Percentiles rank a stretch among this genome's conserved stretches.
These are phyloP conservation scores for Rhabdomys pumilio DNA, from an alignment of 2,797 vertebrate species.

Conservation along the genomic window DNA sequence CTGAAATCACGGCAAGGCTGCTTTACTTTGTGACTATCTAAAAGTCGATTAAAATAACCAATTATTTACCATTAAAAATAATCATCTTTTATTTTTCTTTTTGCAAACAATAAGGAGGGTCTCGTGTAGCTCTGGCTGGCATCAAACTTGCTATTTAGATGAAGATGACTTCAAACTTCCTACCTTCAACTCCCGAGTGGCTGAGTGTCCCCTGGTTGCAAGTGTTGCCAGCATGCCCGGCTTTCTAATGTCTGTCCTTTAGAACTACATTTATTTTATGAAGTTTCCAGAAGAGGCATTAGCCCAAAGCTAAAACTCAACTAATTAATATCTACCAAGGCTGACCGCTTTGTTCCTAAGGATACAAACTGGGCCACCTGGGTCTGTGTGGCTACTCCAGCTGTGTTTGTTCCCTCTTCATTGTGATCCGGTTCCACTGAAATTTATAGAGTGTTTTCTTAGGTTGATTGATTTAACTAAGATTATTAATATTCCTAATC, in stretches of 20 bases:
- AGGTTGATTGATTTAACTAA: slow-evolving; percentile 44
- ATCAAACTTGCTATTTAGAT: neutral
- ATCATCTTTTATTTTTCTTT: neutral
- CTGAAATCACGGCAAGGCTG: slow-evolving; percentile 11
- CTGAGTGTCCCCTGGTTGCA: neutral
- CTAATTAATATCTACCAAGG: neutral
- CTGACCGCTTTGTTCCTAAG: neutral
- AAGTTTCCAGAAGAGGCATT: neutral
- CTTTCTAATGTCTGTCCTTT: neutral
- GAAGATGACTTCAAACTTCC: neutral
- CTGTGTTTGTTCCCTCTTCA: neutral
- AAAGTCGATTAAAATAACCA: neutral
- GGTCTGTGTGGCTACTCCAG: neutral
- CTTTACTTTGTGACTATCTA: neutral
- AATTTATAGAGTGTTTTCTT: slow-evolving; percentile 57
- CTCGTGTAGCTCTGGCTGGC: neutral
- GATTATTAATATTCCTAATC: slow-evolving; percentile 72
- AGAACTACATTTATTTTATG: neutral
- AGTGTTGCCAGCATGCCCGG: neutral
- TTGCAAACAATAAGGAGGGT: neutral
- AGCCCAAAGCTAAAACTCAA: neutral
- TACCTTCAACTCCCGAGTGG: neutral
- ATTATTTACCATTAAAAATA: neutral
- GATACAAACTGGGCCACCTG: neutral
- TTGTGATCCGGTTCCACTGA: neutral